Conservation (phyloP, 2,113 vertebrate genomes). For the Zapus hudsonius region DNA sequence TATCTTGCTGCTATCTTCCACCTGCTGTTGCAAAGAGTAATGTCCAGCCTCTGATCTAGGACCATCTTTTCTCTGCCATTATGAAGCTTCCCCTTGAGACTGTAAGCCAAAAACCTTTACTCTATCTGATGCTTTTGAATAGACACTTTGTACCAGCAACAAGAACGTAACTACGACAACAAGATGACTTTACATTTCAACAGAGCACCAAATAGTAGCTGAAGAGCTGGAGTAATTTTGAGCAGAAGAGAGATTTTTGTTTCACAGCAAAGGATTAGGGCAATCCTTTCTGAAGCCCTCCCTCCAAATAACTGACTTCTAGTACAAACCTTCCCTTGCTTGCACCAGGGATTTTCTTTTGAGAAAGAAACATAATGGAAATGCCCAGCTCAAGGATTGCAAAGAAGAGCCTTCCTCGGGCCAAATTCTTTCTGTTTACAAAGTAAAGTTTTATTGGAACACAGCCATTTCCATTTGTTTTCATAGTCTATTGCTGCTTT, state of each 20-base stretch:
- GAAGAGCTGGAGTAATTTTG: slow-evolving; percentile 40
- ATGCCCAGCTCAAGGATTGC: background rate
- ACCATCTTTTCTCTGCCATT: no score
- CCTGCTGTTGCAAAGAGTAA: no score
- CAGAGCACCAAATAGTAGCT: slow-evolving; percentile 47
- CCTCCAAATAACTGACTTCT: background rate
- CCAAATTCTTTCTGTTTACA: background rate
- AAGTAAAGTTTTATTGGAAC: background rate
- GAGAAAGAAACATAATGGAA: background rate
- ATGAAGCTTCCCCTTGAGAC: no score
- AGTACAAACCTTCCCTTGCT: background rate
- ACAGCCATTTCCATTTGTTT: background rate
- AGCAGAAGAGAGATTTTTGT: background rate
- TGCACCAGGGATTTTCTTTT: background rate
- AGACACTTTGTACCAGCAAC: no score
- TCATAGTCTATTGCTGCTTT: background rate
- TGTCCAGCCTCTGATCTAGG: no score
- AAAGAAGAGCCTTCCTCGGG: background rate
- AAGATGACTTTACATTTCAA: slow-evolving; percentile 26
- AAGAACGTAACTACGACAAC: no score
- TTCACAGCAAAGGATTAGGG: background rate
- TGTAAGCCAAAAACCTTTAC: no score
- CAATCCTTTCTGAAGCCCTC: slow-evolving; percentile 28
- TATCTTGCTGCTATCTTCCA: no score
- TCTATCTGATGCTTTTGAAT: no score